Evolutionary conservation across 2,888 invertebrate genomes (phyloP).

Genomic region (Dolichopus griseipennis): DNA sequence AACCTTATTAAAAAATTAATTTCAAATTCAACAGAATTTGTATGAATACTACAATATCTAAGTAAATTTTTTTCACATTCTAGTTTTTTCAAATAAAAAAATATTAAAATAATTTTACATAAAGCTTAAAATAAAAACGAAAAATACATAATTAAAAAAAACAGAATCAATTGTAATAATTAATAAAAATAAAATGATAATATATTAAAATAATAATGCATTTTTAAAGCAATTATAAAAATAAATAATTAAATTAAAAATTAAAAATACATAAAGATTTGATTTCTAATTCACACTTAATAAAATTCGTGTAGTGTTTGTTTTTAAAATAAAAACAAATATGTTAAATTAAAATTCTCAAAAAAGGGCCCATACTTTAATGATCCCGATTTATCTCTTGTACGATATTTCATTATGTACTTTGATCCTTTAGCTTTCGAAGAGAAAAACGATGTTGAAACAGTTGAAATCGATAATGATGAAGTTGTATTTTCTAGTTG

Average conservation of each 20-base stretch:
- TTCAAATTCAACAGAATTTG: too few relatives aligned
- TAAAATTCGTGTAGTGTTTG: not conserved
- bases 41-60: too few relatives aligned
- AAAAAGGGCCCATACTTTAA: constrained; percentile 37
- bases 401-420: constrained; percentile 25
- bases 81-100: too few relatives aligned
- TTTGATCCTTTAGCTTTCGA: constrained; percentile 15
- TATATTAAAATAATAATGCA: too few relatives aligned
- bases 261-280: constrained; percentile 12
- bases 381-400: constrained; percentile 38
- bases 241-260: constrained; percentile 7
- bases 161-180: too few relatives aligned
- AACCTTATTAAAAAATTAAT: too few relatives aligned
- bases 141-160: too few relatives aligned
- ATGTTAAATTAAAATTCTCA: constrained; percentile 16
- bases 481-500: constrained; percentile 25
- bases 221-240: not conserved
- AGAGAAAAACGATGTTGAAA: constrained; percentile 15
- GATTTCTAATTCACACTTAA: constrained; percentile 8
- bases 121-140: too few relatives aligned
- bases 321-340: not conserved
- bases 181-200: too few relatives aligned
- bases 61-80: too few relatives aligned
- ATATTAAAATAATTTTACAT: too few relatives aligned
- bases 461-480: constrained; percentile 20